Base-by-base conservation (phyloP, 1,140 invertebrate genomes). In the Melitaea cinxia region DNA sequence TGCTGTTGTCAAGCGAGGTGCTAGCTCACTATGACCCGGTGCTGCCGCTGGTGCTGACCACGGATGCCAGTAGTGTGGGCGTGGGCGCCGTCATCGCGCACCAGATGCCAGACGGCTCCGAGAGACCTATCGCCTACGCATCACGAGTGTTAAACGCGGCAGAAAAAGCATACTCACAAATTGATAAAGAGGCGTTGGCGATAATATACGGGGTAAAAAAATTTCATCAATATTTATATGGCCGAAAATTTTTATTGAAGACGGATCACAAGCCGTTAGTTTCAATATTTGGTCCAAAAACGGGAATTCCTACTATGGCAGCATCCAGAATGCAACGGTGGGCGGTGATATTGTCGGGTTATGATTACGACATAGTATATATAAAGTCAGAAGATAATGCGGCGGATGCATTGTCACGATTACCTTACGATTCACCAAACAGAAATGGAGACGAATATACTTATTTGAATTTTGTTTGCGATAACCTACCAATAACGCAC, bases 81-180 rank as follows among this genome's bases (percentile, higher is more conserved):
- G 47, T 71, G 0, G 71, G 65, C 2, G 74, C 70, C 1, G 67
- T 73, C 2, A 50, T 76, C 1, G 67, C 74, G 17, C 74, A 76
- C 35, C 1, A 35, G 14, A 26, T 23, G 1, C 3, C 21, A 5
- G 1, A 50, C 24, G 47, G 47, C n/a, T n/a, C n/a, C 3, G 47
- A 50, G 15, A 24, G 47, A 50, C 47, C 47, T 14, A 39, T 15
- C 0, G n/a, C 37, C 1, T 39, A 5, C 17, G 37, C 37, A 39
- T 39, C 37, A 15, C 9, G 37, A 5, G n/a, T 39, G 14, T 12
- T 39, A 4, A 39, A 15, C 14, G 6, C 2, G 14, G 12, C 26
- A 0, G 52, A 28, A 17, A 54, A 33, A 54, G 17, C 24, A 19
- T 54, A 39, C 14, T 54, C 23, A 4, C 52, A 54, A 15, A 54